Conservation (phyloP, 2,113 vertebrate genomes). For the Paracanthobrama guichenoti region DNA sequence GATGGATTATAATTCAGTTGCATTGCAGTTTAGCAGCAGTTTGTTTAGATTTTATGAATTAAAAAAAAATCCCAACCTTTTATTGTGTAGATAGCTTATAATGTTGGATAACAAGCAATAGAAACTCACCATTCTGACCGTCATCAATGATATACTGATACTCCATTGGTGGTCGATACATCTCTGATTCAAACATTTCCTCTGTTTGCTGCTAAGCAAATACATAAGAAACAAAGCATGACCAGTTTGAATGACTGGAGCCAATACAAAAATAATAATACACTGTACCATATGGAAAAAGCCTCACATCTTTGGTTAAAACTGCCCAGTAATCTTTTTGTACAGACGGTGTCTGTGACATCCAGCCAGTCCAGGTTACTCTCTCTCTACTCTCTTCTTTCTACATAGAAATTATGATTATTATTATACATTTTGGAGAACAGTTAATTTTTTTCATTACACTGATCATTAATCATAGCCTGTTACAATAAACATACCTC, state of each 20-base stretch:
- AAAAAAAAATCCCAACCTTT: background rate
- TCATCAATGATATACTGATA: conserved; percentile 91
- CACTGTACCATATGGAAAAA: conserved; percentile 43
- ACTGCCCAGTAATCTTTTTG: conserved; percentile 61
- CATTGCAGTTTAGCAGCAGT: background rate
- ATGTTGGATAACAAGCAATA: background rate
- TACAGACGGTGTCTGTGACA: conserved; percentile 58
- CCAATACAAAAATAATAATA: conserved; percentile 41
- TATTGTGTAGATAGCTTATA: background rate
- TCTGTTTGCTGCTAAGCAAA: conserved; percentile 81
- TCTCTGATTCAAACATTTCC: conserved; percentile 91
- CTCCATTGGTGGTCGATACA: conserved; percentile 87
- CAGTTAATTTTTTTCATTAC: conserved; percentile 12
- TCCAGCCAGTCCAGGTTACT: conserved; percentile 59
- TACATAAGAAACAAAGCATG: conserved; percentile 58
- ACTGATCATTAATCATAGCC: background rate
- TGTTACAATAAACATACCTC: conserved; percentile 8
- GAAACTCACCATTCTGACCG: conserved; percentile 86
- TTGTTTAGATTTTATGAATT: background rate
- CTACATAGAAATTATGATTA: conserved; percentile 53
- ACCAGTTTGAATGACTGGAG: conserved; percentile 20
- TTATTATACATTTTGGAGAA: conserved; percentile 41
- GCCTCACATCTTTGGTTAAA: conserved; percentile 60
- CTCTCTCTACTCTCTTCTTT: conserved; percentile 49
- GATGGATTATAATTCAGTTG: background rate